These are phyloP conservation scores for Dissostichus mawsoni DNA, from an alignment of 2,113 vertebrate genomes.

Conservation along the genomic window DNA sequence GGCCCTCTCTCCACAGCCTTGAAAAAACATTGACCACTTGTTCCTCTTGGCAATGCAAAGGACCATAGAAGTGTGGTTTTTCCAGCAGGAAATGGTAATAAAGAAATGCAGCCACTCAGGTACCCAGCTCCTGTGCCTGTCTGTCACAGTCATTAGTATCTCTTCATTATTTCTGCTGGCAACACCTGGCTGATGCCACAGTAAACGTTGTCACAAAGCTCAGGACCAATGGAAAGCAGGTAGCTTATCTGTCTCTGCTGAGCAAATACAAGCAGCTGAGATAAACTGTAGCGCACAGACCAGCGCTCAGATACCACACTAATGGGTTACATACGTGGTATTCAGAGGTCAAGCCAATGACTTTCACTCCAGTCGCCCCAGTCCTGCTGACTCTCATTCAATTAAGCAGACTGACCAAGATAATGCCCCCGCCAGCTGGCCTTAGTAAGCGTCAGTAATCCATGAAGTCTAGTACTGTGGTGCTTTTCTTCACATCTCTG, in stretches of 20 bases:
- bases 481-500: slow-evolving; percentile 61
- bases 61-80: slow-evolving; percentile 34
- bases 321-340: slow-evolving; percentile 70
- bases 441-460: slow-evolving; percentile 74
- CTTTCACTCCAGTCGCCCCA: slow-evolving; percentile 73
- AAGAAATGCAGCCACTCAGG: slow-evolving; percentile 66
- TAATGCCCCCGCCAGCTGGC: slow-evolving; percentile 79
- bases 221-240: slow-evolving; percentile 41
- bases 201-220: slow-evolving; percentile 34
- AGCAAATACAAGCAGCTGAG: slow-evolving; percentile 59
- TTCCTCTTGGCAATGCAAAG: slow-evolving; percentile 77
- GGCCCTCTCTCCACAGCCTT: slow-evolving; percentile 56
- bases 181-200: slow-evolving; percentile 42
- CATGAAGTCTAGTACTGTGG: slow-evolving; percentile 59
- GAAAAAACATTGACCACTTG: slow-evolving; percentile 67
- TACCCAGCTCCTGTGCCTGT: slow-evolving; percentile 1
- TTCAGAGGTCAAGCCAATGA: slow-evolving; percentile 80
- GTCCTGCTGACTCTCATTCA: slow-evolving; percentile 77
- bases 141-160: slow-evolving; percentile 26
- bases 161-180: slow-evolving; percentile 19
- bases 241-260: slow-evolving; percentile 63
- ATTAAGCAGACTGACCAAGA: slow-evolving; percentile 74
- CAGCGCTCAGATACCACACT: slow-evolving; percentile 62
- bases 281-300: slow-evolving; percentile 46
- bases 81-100: slow-evolving; percentile 64